Base-by-base conservation (phyloP, 2,888 invertebrate species). In the Ornithoptera alexandrae region DNA sequence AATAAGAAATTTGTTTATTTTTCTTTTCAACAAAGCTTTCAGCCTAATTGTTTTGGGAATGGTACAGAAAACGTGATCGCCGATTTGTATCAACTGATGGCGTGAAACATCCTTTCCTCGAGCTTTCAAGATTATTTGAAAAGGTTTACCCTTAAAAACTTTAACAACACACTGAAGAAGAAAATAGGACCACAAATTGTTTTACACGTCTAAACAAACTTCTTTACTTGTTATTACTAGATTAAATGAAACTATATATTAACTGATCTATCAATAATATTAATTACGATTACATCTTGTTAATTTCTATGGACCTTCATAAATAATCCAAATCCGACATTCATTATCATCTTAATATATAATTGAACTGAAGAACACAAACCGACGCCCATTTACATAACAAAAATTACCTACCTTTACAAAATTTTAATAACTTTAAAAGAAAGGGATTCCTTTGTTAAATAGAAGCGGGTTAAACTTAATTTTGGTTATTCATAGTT, bases 351-450 rank as follows among this genome's bases (percentile, higher is more conserved):
- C 66, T 69, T 63, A 63, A 70, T 63, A 63, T 8, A 67, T 66
- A 53, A 63, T 63, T 56, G 66, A 42, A 63, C 66, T 42, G 63
- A 53, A 60, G 63, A 60, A 63, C 63, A 46, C 59, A 62, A 70
- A 70, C 63, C 59, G 67, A 70, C 50, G 18, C 65, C 53, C 66
- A 63, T 67, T 70, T 63, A 60, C 53, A 67, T 39, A 39, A 66
- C 56, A 18, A 50, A 57, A 61, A 61, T 30, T 18, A 5, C 15
- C 30, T 6, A 0, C 36, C 18, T 30, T 22, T 20, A 15, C 30
- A 10, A 57, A 57, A 5, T 30, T 36, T 30, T 10, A 39, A 10
- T 39, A 39, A 39, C 7, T 10, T 39, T 39, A 7, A 39, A 39
- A 39, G 39, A 10, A 7, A 10, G 39, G 10, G 6, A 10, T 39